Base-by-base conservation (phyloP, 2,888 invertebrate species). In the Drosophila birchii region DNA sequence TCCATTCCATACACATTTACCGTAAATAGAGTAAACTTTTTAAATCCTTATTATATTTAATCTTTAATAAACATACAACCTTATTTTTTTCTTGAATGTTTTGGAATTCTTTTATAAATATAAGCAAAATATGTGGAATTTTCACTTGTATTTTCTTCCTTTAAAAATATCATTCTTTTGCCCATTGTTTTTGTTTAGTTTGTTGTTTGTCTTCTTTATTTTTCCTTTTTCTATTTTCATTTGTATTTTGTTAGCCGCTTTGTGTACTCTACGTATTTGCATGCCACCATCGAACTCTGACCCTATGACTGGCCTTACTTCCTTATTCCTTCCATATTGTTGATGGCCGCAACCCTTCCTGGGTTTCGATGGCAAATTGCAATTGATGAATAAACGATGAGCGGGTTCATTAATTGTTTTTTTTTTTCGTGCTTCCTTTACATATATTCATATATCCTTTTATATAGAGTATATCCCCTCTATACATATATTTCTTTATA, bases 391-490 rank as follows among this genome's bases (percentile, higher is more conserved):
- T 68, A 68, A 70, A 49, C 47, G 57, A 69, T 69, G 72, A 53
- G 61, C 64, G 73, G 73, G 61, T 59, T 58, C 72, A 87, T 87
- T 82, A 81, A 87, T 78, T 79, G 71, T 63, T 78, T 67, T 56
- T 58, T n/a, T 26, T 20, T 7, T 11, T 3, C 16, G n/a, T n/a
- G n/a, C 5, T 26, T 26, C 5, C 4, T 26, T 5, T 26, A 26
- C 5, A 26, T 26, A 26, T 26, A 26, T 26, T 5, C 26, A 26
- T 26, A 26, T 26, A 26, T 26, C 26, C 26, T 26, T 26, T 5
- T 26, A 26, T 26, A 5, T 26, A 26, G n/a, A n/a, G n/a, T n/a
- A n/a, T n/a, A n/a, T n/a, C 5, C 26, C 4, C 2, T 12, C 32
- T 16, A 14, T 23, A 45, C 16, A 26, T 26, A 26, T 26, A 14